Evolutionary conservation across 1,140 invertebrate genomes (phyloP).

Genomic region (Macrobrachium nipponense): DNA sequence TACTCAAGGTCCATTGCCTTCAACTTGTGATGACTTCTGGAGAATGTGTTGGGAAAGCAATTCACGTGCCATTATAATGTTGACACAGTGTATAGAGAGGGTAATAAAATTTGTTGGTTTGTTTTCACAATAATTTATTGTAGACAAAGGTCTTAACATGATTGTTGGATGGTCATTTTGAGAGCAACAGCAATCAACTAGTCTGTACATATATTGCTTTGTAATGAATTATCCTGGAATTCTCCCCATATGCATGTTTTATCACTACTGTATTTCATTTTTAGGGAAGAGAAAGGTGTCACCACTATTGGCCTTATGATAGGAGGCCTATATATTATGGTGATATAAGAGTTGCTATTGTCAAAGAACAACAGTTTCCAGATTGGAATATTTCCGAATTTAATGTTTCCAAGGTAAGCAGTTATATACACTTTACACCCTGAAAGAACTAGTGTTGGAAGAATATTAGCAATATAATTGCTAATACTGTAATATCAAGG

Average conservation of each 20-base stretch:
- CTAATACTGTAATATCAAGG: too few relatives aligned
- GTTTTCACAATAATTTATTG: too few relatives aligned
- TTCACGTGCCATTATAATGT: conserved; percentile 95
- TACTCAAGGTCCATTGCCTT: conserved; percentile 95
- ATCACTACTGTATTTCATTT: neutral
- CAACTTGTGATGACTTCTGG: conserved; percentile 98
- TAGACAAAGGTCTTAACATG: too few relatives aligned
- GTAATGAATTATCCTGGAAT: neutral
- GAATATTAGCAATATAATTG: too few relatives aligned
- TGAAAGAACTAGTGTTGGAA: too few relatives aligned
- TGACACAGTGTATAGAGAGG: conserved; percentile 95
- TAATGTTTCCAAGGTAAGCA: conserved; percentile 73
- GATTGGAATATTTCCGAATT: conserved; percentile 97
- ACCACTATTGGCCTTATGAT: conserved; percentile 97
- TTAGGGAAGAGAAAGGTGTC: conserved; percentile 86
- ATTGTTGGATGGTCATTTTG: too few relatives aligned
- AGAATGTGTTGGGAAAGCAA: conserved; percentile 98
- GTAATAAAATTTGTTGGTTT: neutral
- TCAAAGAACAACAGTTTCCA: conserved; percentile 92
- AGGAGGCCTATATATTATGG: conserved; percentile 96
- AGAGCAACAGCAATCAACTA: too few relatives aligned
- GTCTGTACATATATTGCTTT: too few relatives aligned
- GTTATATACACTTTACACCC: neutral
- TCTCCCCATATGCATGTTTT: too few relatives aligned
- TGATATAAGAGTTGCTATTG: conserved; percentile 86